phyloP scores from a whole-genome alignment of 1,140 invertebrate genomes.

The Arctopsyche grandis region DNA sequence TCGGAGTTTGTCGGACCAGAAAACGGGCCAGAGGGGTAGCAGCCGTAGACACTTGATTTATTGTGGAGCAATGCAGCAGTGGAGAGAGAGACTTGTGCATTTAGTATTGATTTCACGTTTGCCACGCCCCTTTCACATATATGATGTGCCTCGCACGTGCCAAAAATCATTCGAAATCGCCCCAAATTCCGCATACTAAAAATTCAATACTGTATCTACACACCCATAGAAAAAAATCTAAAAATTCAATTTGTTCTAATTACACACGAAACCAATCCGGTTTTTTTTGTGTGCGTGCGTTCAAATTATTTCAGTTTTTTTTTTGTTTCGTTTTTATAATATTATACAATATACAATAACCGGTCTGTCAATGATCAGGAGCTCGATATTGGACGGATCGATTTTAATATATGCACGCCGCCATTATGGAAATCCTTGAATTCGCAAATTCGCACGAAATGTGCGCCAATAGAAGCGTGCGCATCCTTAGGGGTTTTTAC shows the following conservation, averaged over 20 bases:
- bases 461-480: not conserved
- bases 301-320: too few relatives aligned
- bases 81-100: conserved; percentile 63
- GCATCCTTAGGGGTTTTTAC: not conserved
- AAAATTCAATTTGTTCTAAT: too few relatives aligned
- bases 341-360: not conserved
- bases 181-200: not conserved
- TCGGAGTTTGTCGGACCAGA: conserved; percentile 39
- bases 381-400: not conserved
- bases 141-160: conserved; percentile 44
- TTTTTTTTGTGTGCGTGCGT: too few relatives aligned
- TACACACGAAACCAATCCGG: too few relatives aligned
- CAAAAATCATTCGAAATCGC: conserved; percentile 37
- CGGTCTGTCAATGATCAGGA: not conserved
- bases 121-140: conserved; percentile 58
- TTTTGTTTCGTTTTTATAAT: too few relatives aligned
- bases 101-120: conserved; percentile 68
- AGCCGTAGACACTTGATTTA: conserved; percentile 64
- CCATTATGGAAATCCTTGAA: not conserved
- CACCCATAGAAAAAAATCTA: too few relatives aligned
- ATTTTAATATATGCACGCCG: conserved; percentile 12
- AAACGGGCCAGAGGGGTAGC: conserved; percentile 60
- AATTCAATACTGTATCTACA: not conserved
- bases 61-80: conserved; percentile 67
- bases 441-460: conserved; percentile 2